Evolutionary conservation across 2,113 vertebrate genomes (phyloP), one percentile per base, ranked within the genome.

Genomic region (Myxocyprinus asiaticus): DNA sequence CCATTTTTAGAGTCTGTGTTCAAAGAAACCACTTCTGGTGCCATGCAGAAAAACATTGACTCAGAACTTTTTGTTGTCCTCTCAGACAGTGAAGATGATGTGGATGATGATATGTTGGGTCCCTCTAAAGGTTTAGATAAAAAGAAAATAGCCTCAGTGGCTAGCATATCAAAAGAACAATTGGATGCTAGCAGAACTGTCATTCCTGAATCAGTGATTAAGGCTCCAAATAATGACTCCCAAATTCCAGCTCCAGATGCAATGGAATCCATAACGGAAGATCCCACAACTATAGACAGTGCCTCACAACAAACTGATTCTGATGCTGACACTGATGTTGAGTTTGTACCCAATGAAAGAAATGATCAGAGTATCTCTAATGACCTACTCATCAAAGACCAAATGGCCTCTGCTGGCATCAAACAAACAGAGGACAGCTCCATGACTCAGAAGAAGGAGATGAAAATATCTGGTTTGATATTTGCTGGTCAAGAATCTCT

Each of bases 21-120:
- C 22, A 33, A 3, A 33, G 22, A 33, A 33, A 33, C 22, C 22
- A 33, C 22, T 33, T 33, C 22, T 33, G 22, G 22, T 33, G 22
- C 22, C 22, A 33, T 33, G 22, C 22, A 33, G 5, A 22, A 81
- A 68, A 51, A 44, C 17, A 9, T n/a, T 53, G 43, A 67, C n/a
- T 17, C 43, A 0, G 33, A 81, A 44, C 11, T 44, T 45, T 68
- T 42, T 22, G 47, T 77, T 44, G 33, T 77, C 15, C 6, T 83
- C 63, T 78, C 78, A 44, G 73, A 80, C 67, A 47, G 4, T 56
- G 59, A 73, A 48, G 78, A 71, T 11, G 42, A 44, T 45, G 55
- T 68, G n/a, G n/a, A n/a, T 6, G 65, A 75, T 11, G 44, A 70
- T n/a, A 53, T 50, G 61, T 51, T 15, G 53, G 42, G 45, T 48